These are phyloP conservation scores for Drosophila infuscata DNA, from an alignment of 2,888 invertebrate genomes.

Conservation along the genomic window DNA sequence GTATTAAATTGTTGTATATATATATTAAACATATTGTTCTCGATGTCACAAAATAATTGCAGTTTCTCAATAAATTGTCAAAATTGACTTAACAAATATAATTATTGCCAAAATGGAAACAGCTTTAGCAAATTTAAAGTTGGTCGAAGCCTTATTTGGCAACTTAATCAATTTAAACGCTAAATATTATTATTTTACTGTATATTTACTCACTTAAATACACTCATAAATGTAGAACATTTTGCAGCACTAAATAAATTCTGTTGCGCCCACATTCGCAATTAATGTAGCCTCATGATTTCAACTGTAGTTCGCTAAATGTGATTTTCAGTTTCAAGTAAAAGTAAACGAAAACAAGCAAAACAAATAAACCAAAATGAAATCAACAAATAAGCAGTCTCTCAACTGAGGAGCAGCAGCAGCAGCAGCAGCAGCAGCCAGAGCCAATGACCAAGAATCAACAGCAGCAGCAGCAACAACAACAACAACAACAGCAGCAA, in stretches of 20 bases:
- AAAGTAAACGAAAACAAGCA: constrained; percentile 69
- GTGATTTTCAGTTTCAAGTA: constrained; percentile 63
- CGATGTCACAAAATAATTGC: neutral
- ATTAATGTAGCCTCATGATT: constrained; percentile 36
- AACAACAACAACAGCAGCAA: constrained; percentile 31
- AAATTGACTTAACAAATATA: neutral
- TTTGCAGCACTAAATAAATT: constrained; percentile 39
- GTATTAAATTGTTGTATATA: too few species aligned
- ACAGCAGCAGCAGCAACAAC: constrained; percentile 50
- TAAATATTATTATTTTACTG: neutral
- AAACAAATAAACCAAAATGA: constrained; percentile 75
- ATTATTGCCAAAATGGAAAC: neutral
- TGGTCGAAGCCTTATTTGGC: neutral
- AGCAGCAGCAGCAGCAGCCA: constrained; percentile 46
- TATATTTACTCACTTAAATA: neutral
- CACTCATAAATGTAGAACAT: constrained; percentile 5
- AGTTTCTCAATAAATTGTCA: neutral
- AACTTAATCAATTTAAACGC: neutral
- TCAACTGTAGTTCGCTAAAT: constrained; percentile 31
- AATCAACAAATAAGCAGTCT: constrained; percentile 75
- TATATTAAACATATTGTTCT: too few species aligned
- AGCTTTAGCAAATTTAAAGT: neutral
- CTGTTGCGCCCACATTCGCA: constrained; percentile 34
- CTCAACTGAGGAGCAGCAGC: constrained; percentile 44
- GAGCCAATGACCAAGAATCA: constrained; percentile 78